Base-by-base conservation (phyloP, 1,140 invertebrate genomes). In the Eueides isabella region DNA sequence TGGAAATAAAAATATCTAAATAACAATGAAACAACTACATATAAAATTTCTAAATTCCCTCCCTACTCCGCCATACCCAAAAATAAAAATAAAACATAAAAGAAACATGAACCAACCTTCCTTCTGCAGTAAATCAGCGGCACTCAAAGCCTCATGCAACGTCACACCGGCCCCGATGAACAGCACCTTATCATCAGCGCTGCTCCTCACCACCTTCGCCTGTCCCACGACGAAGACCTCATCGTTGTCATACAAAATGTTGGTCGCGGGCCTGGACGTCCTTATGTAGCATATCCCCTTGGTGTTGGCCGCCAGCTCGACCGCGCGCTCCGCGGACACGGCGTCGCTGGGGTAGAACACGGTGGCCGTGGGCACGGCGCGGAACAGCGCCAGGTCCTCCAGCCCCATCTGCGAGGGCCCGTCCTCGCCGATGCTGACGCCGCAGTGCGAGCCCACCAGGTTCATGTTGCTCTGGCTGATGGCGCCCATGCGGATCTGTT, bases 381-480 rank as follows among this genome's bases (percentile, higher is more conserved):
- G 95, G 95, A 99, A 99, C 95, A 99, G 96, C 0, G 98, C 97
- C 44, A 99, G 92, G 93, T 99, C 99, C 94, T 99, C 99, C 0
- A 99, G 94, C 61, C 98, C 99, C 99, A 99, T 99, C 94, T 99
- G 99, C 65, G 98, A 99, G n/a, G 99, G 99, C 5, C 99, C 99
- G 94, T 99, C 99, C 92, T 99, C 98, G 65, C 98, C 98, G 87
- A 98, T 98, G 80, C 98, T 99, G 30, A 99, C 96, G 70, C 99
- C 99, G 91, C 97, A 98, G 93, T 99, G 99, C 9, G 99, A 99
- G 16, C 96, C 97, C 65, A 96, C 97, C 90, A 99, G 98, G 91
- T 99, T 99, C 1, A 98, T 96, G 92, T 99, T 99, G 0, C 97
- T 98, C 94, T 99, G 98, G 35, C 98, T 99, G 84, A 99, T 99